A percentile compares a stretch with the other conserved stretches of the same genome.
Conservation (phyloP, 2,113 vertebrate genomes). For the Tachysurus fulvidraco region DNA sequence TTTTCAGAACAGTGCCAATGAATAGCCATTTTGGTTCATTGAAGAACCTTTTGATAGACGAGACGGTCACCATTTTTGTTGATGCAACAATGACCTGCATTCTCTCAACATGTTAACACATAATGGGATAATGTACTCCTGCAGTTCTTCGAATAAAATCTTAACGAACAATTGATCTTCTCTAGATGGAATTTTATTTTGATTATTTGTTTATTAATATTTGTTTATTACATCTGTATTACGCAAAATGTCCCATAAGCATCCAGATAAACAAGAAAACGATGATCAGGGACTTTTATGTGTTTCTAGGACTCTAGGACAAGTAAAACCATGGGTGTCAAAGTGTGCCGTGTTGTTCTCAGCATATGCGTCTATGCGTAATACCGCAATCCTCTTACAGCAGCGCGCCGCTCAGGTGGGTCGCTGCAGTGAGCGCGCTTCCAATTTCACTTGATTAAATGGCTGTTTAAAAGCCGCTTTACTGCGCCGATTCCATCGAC, state of each 20-base stretch:
- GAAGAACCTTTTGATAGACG: background rate
- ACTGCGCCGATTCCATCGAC: slow-evolving; percentile 55
- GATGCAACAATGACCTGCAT: background rate
- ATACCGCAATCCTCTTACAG: slow-evolving; percentile 64
- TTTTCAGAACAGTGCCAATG: background rate
- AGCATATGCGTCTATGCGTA: slow-evolving; percentile 24
- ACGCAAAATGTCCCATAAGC: background rate
- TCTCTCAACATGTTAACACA: background rate
- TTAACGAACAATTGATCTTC: background rate
- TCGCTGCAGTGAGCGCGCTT: slow-evolving; percentile 55
- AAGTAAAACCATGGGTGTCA: background rate
- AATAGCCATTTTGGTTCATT: background rate
- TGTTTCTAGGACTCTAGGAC: background rate
- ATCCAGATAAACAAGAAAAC: background rate
- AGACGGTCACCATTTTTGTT: background rate
- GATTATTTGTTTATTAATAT: too few relatives aligned
- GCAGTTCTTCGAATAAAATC: background rate
- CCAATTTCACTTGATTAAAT: slow-evolving; percentile 77
- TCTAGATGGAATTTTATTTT: background rate
- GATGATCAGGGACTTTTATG: background rate
- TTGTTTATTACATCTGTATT: background rate
- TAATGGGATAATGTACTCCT: background rate
- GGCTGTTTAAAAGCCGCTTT: slow-evolving; percentile 76
- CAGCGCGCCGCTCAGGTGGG: slow-evolving; percentile 56
- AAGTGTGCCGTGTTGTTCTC: slow-evolving; percentile 11